A percentile compares a stretch with the other conserved stretches of the same genome.
These are phyloP conservation scores for Drosophila affinis DNA, from an alignment of 2,888 invertebrate genomes.

Conservation along the genomic window DNA sequence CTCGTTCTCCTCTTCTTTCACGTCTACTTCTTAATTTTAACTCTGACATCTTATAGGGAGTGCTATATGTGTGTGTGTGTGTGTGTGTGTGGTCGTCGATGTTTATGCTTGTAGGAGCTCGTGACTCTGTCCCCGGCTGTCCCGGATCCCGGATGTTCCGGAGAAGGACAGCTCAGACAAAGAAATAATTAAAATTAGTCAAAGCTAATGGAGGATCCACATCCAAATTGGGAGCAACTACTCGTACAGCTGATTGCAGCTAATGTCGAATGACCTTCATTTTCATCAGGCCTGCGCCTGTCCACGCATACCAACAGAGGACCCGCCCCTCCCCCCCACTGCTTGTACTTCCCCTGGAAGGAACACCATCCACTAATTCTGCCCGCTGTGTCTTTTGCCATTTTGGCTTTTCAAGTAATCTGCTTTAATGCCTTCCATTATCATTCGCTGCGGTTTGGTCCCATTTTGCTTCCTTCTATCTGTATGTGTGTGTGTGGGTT, in stretches of 20 bases:
- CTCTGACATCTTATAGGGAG: slow-evolving; percentile 18
- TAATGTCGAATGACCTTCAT: slow-evolving; percentile 39
- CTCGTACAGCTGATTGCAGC: slow-evolving; percentile 35
- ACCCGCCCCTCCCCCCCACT: no score
- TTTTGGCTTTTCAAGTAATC: slow-evolving; percentile 57
- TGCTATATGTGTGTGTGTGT: neutral
- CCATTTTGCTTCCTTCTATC: slow-evolving; percentile 14
- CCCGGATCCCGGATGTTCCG: no score
- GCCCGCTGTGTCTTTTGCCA: slow-evolving; percentile 20
- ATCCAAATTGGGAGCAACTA: slow-evolving; percentile 4
- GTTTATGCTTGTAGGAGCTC: neutral
- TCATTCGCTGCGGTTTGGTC: slow-evolving; percentile 38
- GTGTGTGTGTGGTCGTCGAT: neutral
- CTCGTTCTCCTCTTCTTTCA: slow-evolving; percentile 11
- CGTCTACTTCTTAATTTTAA: slow-evolving; percentile 35
- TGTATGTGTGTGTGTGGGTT: slow-evolving; percentile 10
- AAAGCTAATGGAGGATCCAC: slow-evolving; percentile 16
- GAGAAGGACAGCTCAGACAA: slow-evolving; percentile 35
- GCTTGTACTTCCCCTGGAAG: no score
- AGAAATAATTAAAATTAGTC: slow-evolving; percentile 66
- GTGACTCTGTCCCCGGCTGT: neutral
- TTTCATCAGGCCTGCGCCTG: slow-evolving; percentile 26
- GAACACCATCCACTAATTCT: slow-evolving; percentile 18
- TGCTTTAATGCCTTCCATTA: slow-evolving; percentile 57
- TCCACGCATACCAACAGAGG: slow-evolving; percentile 25